phyloP scores from a whole-genome alignment of 2,113 vertebrate species.

The Platichthys stellatus region DNA sequence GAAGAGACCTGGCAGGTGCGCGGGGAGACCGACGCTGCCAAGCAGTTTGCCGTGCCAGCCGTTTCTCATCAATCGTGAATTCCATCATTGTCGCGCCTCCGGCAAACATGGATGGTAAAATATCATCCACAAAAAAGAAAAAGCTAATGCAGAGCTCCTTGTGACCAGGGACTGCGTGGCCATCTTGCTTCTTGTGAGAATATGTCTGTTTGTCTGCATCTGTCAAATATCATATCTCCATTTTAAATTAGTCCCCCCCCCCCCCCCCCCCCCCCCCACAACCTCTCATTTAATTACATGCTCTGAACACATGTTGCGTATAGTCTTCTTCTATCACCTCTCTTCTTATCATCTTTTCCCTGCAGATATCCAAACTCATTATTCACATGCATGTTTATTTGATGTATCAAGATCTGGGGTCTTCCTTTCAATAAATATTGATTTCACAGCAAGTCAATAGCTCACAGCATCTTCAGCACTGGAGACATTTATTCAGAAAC shows the following conservation, averaged over 20 bases:
- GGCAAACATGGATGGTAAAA: slow-evolving; percentile 43
- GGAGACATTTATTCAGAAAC: too few relatives aligned
- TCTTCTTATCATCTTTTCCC: too few relatives aligned
- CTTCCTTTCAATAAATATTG: too few relatives aligned
- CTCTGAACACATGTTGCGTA: not conserved
- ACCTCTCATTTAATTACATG: too few relatives aligned
- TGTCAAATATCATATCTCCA: not conserved
- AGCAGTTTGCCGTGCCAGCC: slow-evolving; percentile 52
- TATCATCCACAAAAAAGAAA: slow-evolving; percentile 63
- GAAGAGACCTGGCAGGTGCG: slow-evolving; percentile 66
- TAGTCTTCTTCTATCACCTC: too few relatives aligned
- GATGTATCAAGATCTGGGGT: too few relatives aligned
- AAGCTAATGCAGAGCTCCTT: slow-evolving; percentile 42
- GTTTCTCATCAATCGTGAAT: slow-evolving; percentile 68
- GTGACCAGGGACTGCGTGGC: slow-evolving; percentile 1
- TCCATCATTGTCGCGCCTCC: slow-evolving; percentile 55
- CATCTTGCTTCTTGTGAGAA: not conserved
- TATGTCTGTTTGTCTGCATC: slow-evolving; percentile 14
- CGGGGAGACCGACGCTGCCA: slow-evolving; percentile 50
- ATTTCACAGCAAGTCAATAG: too few relatives aligned
- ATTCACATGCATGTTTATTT: too few relatives aligned
- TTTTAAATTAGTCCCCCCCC: too few relatives aligned
- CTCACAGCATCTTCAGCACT: too few relatives aligned
- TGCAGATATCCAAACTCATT: too few relatives aligned
- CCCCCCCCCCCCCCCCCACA: too few relatives aligned